Evolutionary conservation across 2,797 vertebrate genomes (phyloP).

Genomic region (Phrynocephalus forsythii): DNA sequence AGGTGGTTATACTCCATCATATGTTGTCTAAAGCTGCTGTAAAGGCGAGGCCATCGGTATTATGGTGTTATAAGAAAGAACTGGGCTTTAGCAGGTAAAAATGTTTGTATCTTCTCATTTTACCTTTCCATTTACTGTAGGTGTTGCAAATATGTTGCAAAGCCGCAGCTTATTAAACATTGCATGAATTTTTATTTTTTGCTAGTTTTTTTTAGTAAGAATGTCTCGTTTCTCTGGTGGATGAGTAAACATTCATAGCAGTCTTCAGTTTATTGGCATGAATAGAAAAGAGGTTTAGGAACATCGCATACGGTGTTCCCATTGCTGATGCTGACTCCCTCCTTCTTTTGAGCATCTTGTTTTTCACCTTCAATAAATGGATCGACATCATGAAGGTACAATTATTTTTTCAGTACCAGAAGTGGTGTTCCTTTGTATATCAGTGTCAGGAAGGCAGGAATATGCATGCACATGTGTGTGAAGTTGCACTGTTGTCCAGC

Average conservation of each 20-base stretch:
- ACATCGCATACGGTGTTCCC: not conserved
- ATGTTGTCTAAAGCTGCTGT: conserved; percentile 96
- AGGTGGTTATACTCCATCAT: conserved; percentile 98
- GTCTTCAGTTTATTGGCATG: not conserved
- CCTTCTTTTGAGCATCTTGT: no score
- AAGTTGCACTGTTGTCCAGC: no score
- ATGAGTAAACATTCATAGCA: fast-evolving
- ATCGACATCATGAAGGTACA: no score
- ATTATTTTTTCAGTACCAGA: no score
- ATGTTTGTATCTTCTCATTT: fast-evolving
- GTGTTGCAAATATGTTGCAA: not conserved
- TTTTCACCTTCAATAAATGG: no score
- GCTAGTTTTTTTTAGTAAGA: not conserved
- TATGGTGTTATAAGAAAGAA: conserved; percentile 99
- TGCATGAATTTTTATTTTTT: not conserved
- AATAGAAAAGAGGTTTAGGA: not conserved
- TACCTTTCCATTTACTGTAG: fast-evolving
- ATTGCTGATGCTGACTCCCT: no score
- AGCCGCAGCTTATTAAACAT: not conserved
- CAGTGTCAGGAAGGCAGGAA: no score
- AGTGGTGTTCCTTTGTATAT: no score
- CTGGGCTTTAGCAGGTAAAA: conserved; percentile 95
- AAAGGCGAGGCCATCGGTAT: conserved; percentile 91
- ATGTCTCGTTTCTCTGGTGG: not conserved
- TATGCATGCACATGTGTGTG: no score